Conservation (phyloP, 2,113 vertebrate species). For the Myrmecobius fasciatus region DNA sequence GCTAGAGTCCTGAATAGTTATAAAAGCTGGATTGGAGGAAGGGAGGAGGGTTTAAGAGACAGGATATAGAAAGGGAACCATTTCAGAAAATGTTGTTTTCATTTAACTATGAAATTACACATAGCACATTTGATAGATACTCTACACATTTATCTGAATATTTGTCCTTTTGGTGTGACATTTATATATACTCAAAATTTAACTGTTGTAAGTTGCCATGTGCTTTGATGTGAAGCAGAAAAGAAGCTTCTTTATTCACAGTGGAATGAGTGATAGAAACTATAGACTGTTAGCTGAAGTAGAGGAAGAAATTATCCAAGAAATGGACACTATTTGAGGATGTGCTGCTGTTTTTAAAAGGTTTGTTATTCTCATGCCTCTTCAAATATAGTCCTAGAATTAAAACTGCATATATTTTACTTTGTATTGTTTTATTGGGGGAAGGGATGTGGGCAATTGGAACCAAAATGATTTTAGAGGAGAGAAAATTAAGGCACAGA, state of each 20-base stretch:
- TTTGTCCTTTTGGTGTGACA: accelerated
- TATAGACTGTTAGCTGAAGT: background rate
- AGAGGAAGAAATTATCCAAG: background rate
- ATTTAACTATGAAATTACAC: conserved; percentile 54
- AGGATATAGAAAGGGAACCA: background rate
- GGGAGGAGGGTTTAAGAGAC: conserved; percentile 34
- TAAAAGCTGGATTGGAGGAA: background rate
- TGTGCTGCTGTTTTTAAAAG: background rate
- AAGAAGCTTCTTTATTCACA: background rate
- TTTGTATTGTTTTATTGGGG: background rate
- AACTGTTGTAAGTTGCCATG: background rate
- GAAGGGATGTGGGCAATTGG: background rate
- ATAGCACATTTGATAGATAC: conserved; percentile 50
- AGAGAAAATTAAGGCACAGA: background rate
- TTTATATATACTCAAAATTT: accelerated
- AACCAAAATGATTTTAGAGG: background rate
- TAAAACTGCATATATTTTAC: background rate
- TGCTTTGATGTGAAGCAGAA: background rate
- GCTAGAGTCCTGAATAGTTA: conserved; percentile 40
- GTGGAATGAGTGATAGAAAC: background rate
- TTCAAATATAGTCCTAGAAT: background rate
- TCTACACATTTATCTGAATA: background rate
- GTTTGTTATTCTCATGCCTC: background rate
- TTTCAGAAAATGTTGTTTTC: conserved; percentile 42
- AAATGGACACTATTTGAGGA: background rate